Conservation (phyloP, 2,797 vertebrate genomes). For the Eleutherodactylus coqui region DNA sequence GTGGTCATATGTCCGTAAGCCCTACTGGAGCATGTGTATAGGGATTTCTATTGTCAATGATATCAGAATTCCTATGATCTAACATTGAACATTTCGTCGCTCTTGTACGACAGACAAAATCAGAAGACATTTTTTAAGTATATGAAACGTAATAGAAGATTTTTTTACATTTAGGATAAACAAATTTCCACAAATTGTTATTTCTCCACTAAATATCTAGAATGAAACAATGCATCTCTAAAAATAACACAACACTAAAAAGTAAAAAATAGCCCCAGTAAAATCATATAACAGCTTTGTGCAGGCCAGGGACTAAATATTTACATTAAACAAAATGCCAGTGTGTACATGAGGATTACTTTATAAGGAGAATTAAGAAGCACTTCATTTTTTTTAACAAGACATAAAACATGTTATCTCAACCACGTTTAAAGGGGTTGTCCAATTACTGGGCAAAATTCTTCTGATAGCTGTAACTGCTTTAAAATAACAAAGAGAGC, state of each 20-base stretch:
- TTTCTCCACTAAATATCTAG: slow-evolving; percentile 23
- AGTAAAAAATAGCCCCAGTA: slow-evolving; percentile 45
- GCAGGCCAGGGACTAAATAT: slow-evolving; percentile 47
- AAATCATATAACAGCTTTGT: slow-evolving; percentile 31
- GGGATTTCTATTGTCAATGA: too few species aligned
- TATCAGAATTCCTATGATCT: neutral
- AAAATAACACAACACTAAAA: slow-evolving; percentile 42
- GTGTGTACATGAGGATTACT: slow-evolving; percentile 26
- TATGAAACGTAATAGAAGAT: too few species aligned
- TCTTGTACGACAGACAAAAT: slow-evolving; percentile 1
- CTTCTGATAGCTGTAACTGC: too few species aligned
- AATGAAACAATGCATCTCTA: neutral
- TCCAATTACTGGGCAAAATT: too few species aligned
- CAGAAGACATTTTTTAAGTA: slow-evolving; percentile 19
- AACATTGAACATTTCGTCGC: neutral
- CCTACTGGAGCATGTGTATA: too few species aligned
- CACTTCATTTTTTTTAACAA: neutral
- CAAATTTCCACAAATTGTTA: neutral
- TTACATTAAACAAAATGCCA: slow-evolving; percentile 45
- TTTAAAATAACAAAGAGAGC: too few species aligned
- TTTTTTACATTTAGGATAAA: too few species aligned
- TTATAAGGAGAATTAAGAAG: slow-evolving; percentile 40
- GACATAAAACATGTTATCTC: slow-evolving; percentile 20
- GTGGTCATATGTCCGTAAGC: too few species aligned
- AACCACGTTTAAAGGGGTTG: slow-evolving; percentile 8